A percentile compares a stretch with the other conserved stretches of the same genome.
Evolutionary conservation across 2,797 vertebrate genomes (phyloP).

Genomic region (Scleropages formosus): DNA sequence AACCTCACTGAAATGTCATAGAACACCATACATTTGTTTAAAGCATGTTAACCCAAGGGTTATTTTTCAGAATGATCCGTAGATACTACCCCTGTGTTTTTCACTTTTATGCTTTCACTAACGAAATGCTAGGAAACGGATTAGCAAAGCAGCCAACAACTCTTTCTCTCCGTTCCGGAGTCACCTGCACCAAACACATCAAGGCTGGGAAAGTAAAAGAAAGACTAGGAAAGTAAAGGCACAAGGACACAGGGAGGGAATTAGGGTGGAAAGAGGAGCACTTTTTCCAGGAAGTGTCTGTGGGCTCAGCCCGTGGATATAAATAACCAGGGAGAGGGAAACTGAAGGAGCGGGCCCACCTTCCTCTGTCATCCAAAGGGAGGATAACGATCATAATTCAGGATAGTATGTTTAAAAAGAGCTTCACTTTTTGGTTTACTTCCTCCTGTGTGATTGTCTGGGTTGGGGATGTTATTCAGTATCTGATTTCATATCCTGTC

Average conservation of each 20-base stretch:
- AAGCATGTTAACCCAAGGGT: too few species aligned
- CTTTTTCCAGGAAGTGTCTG: slow-evolving; percentile 34
- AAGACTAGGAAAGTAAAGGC: neutral
- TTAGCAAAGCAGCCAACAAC: neutral
- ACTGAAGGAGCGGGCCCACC: neutral
- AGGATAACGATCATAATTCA: slow-evolving; percentile 7
- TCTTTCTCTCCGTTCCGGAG: neutral
- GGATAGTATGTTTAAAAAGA: neutral
- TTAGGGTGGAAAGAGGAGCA: neutral
- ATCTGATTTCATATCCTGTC: slow-evolving; percentile 20
- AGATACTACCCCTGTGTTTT: neutral
- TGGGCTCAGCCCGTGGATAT: slow-evolving; percentile 9
- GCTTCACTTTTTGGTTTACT: slow-evolving; percentile 23
- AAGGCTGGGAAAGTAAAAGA: neutral
- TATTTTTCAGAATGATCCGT: too few species aligned
- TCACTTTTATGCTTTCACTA: neutral
- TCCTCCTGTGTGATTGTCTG: slow-evolving; percentile 21
- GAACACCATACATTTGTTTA: too few species aligned
- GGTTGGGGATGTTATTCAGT: neutral
- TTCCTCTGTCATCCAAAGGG: neutral
- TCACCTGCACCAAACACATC: neutral
- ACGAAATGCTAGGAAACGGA: neutral
- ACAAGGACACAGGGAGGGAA: neutral
- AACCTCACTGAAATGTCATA: too few species aligned
- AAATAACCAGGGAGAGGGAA: slow-evolving; percentile 26